A percentile compares a stretch with the other conserved stretches of the same genome.
Conservation (phyloP, 2,113 vertebrate species). For the Pampusana beccarii region DNA sequence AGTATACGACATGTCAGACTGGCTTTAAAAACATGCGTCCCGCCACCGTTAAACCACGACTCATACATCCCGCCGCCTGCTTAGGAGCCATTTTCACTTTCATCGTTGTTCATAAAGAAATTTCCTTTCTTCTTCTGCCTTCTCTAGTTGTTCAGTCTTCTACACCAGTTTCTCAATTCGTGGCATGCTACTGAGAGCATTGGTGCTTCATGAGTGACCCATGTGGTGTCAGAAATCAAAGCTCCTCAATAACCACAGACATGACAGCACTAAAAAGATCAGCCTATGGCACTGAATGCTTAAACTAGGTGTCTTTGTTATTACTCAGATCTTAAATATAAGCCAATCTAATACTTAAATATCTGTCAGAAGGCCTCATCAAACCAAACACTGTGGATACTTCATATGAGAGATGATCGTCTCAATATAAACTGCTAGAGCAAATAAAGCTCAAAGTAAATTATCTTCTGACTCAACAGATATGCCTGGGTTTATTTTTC, state of each 20-base stretch:
- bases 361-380: background rate
- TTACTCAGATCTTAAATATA: background rate
- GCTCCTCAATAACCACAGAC: background rate
- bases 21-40: background rate
- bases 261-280: background rate
- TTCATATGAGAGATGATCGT: background rate
- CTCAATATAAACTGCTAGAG: background rate
- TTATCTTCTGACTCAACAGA: background rate
- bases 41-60: background rate
- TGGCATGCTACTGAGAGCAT: background rate
- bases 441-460: background rate
- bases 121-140: background rate
- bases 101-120: background rate
- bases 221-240: background rate
- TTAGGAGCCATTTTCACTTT: background rate
- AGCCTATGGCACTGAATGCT: background rate
- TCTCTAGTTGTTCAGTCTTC: background rate
- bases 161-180: background rate
- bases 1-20: background rate
- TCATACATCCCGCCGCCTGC: background rate
- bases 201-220: background rate
- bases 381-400: background rate
- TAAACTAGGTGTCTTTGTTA: background rate
- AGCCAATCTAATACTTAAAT: background rate
- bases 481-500: background rate